Conservation (phyloP, 2,113 vertebrate genomes). For the Melanerpes aurifrons region DNA sequence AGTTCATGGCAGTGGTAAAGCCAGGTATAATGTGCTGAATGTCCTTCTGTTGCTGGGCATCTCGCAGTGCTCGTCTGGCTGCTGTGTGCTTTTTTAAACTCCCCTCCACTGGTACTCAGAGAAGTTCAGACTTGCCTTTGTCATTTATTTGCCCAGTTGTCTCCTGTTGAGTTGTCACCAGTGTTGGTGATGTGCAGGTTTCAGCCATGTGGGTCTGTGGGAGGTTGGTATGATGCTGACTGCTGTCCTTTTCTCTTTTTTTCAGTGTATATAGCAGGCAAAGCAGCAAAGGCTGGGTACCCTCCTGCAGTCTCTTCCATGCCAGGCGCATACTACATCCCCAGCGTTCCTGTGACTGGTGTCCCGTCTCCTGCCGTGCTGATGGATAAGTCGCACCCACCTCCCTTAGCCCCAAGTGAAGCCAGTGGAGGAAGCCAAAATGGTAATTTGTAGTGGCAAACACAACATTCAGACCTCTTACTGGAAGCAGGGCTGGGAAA, state of each 20-base stretch:
- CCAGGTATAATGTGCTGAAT: background rate
- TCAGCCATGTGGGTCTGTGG: background rate
- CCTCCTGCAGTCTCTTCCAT: constrained; percentile 81
- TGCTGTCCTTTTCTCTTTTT: constrained; percentile 54
- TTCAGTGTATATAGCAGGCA: constrained; percentile 95
- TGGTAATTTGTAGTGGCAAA: constrained; percentile 71
- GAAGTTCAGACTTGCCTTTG: background rate
- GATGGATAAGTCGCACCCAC: constrained; percentile 85
- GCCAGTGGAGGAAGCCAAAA: constrained; percentile 78
- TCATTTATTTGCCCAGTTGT: background rate
- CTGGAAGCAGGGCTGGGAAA: background rate
- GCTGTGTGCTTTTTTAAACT: background rate
- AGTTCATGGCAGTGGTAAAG: background rate
- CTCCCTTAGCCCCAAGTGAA: constrained; percentile 80
- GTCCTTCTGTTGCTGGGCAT: background rate
- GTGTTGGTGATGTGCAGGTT: background rate
- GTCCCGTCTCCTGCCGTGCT: constrained; percentile 83
- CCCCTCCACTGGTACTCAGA: background rate
- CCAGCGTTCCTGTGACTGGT: constrained; percentile 86
- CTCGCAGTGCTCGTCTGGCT: background rate
- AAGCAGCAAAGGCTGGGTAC: constrained; percentile 86
- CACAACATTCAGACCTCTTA: background rate
- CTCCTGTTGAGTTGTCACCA: background rate
- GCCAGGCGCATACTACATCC: constrained; percentile 93
- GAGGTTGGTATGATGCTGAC: background rate